Evolutionary conservation across 2,797 vertebrate species (phyloP).

Genomic region (Crypturellus tataupa): DNA sequence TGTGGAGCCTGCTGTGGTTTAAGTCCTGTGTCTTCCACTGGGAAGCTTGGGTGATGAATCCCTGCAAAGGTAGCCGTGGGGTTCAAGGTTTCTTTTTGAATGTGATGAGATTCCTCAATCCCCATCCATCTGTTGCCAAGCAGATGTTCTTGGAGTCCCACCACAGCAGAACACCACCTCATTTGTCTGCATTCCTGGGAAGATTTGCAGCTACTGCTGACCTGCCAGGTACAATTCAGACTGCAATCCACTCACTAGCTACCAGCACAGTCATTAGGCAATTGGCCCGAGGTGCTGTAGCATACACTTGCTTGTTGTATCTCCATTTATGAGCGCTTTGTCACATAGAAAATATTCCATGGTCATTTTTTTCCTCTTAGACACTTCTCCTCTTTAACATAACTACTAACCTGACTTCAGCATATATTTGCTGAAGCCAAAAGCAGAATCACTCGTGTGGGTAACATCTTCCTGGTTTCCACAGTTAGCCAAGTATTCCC

Average conservation of each 20-base stretch:
- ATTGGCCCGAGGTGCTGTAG: neutral
- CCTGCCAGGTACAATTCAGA: neutral
- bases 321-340: neutral
- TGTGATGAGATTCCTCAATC: neutral
- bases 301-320: neutral
- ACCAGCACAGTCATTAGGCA: neutral
- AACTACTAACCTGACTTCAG: neutral
- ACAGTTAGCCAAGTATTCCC: neutral
- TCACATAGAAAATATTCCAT: neutral
- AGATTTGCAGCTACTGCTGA: neutral
- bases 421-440: neutral
- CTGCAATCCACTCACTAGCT: neutral
- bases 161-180: neutral
- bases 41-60: neutral
- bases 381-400: neutral
- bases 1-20: neutral
- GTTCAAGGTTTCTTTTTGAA: neutral
- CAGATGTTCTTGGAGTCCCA: neutral
- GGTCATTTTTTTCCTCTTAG: neutral
- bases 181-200: neutral
- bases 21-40: neutral
- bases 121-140: neutral
- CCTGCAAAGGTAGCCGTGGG: neutral
- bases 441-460: neutral
- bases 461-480: neutral